phyloP scores from a whole-genome alignment of 1,140 invertebrate genomes.

The Centruroides vittatus region DNA sequence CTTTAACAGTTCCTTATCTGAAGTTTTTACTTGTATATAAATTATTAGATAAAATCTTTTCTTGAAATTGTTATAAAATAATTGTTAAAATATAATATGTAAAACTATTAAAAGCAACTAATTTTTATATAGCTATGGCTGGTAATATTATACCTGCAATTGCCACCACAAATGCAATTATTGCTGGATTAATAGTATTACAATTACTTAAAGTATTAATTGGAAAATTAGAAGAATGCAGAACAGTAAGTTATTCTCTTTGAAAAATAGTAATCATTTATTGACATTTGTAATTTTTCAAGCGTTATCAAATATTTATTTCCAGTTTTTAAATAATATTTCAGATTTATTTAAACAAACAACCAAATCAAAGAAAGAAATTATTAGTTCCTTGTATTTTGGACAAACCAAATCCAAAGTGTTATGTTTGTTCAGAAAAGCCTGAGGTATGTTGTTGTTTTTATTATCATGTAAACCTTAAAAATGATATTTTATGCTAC shows the following conservation, averaged over 20 bases:
- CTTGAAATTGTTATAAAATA: too few species aligned
- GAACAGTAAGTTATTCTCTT: slow-evolving; percentile 39
- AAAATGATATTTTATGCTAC: too few species aligned
- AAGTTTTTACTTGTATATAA: too few species aligned
- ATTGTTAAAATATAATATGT: too few species aligned
- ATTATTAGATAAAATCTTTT: too few species aligned
- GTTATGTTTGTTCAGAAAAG: slow-evolving; percentile 69
- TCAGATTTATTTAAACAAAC: slow-evolving; percentile 37
- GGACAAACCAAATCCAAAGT: slow-evolving; percentile 42
- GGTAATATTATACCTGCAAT: slow-evolving; percentile 96
- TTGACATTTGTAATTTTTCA: background rate
- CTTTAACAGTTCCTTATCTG: too few species aligned
- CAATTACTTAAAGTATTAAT: slow-evolving; percentile 69
- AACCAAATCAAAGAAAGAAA: slow-evolving; percentile 37
- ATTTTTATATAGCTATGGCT: slow-evolving; percentile 67
- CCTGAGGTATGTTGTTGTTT: slow-evolving; percentile 47
- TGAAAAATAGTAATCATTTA: background rate
- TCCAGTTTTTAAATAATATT: slow-evolving; percentile 1
- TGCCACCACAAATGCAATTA: slow-evolving; percentile 94
- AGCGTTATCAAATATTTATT: background rate
- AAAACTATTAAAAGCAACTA: background rate
- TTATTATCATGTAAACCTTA: too few species aligned
- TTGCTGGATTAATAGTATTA: slow-evolving; percentile 85
- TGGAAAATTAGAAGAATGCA: slow-evolving; percentile 50
- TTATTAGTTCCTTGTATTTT: slow-evolving; percentile 37